Evolutionary conservation across 2,888 invertebrate genomes (phyloP), one percentile per base, ranked within the genome.

Genomic region (Eremobia ochroleuca): DNA sequence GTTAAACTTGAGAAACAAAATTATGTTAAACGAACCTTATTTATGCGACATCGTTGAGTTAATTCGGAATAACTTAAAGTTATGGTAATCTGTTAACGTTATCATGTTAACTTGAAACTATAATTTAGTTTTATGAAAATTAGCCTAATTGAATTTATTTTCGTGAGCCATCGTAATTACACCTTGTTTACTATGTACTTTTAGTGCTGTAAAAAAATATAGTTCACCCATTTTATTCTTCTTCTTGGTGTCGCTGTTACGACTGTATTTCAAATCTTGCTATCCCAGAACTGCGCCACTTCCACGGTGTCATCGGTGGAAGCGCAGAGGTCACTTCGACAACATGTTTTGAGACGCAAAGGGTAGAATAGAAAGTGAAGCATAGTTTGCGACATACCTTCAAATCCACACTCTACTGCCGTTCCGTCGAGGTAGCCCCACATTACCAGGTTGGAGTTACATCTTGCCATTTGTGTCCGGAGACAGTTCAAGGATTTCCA

Each of bases 1-100:
- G 68, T 84, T 84, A 66, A 84, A 78, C 71, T 83, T 83, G 71
- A 78, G 87, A 83, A 83, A 83, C 85, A 69, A 72, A 87, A 87
- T 84, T 87, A 79, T 84, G 87, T 87, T 79, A 79, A 79, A 40
- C 81, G 70, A 84, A 71, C 68, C 62, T 74, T 84, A 84, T 84
- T 84, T 87, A 84, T 87, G 69, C 80, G 65, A 74, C 87, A 70
- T 66, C 65, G 83, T 74, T 72, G 37, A 72, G 83, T 87, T 75
- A 75, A 79, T 79, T 69, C 37, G 25, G 71, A 70, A 87, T 84
- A 84, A 87, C 55, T 84, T 87, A 37, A 86, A 84, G 74, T 84
- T 75, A 84, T 79, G 65, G 61, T 87, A 84, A 87, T 79, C 58
- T 72, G 15, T 87, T 79, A 70, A 70, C 68, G 55, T 84, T 74